phyloP scores from a whole-genome alignment of 1,140 invertebrate species.

The Stegodyphus mimosarum region DNA sequence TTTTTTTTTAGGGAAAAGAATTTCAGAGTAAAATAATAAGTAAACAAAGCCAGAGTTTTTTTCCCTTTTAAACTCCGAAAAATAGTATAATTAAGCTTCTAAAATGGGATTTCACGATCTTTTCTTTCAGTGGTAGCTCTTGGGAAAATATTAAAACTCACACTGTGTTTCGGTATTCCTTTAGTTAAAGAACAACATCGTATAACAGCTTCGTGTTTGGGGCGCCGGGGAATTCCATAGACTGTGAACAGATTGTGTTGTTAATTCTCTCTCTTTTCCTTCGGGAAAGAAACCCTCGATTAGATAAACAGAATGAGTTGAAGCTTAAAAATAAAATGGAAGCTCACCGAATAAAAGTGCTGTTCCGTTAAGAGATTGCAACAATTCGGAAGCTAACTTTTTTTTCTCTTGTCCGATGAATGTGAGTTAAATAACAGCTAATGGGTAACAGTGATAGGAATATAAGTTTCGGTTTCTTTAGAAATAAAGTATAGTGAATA shows the following conservation, averaged over 20 bases:
- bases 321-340: neutral
- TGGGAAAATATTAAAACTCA: constrained; percentile 3
- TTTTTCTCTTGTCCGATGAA: neutral
- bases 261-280: neutral
- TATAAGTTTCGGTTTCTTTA: too few relatives aligned
- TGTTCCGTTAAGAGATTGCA: neutral
- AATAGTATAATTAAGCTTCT: neutral
- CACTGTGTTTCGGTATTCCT: neutral
- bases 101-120: neutral
- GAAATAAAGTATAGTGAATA: too few relatives aligned
- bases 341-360: too few relatives aligned
- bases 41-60: neutral
- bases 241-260: neutral
- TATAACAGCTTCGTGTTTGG: neutral
- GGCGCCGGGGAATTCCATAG: neutral
- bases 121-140: neutral
- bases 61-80: neutral
- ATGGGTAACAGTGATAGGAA: too few relatives aligned
- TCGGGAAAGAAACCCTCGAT: neutral
- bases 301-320: neutral
- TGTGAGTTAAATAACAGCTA: too few relatives aligned
- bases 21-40: neutral
- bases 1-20: neutral
- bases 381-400: neutral
- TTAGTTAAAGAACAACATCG: neutral